Base-by-base conservation (phyloP, 2,113 vertebrate genomes). In the Felis chaus region DNA sequence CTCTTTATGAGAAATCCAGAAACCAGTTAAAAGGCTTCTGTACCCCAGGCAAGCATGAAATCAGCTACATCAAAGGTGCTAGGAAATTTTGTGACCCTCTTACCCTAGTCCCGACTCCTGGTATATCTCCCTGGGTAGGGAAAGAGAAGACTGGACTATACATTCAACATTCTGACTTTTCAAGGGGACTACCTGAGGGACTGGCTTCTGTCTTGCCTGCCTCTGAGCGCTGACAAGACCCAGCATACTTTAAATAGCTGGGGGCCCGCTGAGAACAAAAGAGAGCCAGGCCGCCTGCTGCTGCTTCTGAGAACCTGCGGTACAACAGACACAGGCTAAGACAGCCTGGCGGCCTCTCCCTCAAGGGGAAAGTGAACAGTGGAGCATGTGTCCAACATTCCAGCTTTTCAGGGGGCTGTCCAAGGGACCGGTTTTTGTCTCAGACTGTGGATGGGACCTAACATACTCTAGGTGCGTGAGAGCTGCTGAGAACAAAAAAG, bases 131-230 rank as follows among this genome's bases (percentile, higher is more conserved):
- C 66, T 65, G 55, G 29, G 74, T 7, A 83, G 21, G 33, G 41
- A 71, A 66, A 78, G 36, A 73, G 31, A 63, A 31, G 31, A 68
- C 19, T 78, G 53, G 39, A 80, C 71, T 81, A 31, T 48, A 74
- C 15, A 61, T 25, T 29, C 61, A 92, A 12, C 21, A 74, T 86
- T 96, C 89, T 92, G 41, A 93, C 76, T 96, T 79, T 76, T 79
- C 69, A 81, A 55, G 41, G 84, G 68, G 57, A 57, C 65, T 81
- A 57, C 89, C 84, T n/a, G 39, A 89, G 65, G 65, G 36, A 36
- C 94, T 95, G 96, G 69, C 39, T 94, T 84, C 45, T 94, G 69
- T 92, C 78, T 88, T 19, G 6, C 79, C 92, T 91, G 78, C 80
- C 16, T 92, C 66, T 2, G 36, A 85, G 29, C 12, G 18, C 27